A percentile compares a stretch with the other conserved stretches of the same genome.
Evolutionary conservation across 2,888 invertebrate genomes (phyloP).

Genomic region (Lepeophtheirus nordmannii): DNA sequence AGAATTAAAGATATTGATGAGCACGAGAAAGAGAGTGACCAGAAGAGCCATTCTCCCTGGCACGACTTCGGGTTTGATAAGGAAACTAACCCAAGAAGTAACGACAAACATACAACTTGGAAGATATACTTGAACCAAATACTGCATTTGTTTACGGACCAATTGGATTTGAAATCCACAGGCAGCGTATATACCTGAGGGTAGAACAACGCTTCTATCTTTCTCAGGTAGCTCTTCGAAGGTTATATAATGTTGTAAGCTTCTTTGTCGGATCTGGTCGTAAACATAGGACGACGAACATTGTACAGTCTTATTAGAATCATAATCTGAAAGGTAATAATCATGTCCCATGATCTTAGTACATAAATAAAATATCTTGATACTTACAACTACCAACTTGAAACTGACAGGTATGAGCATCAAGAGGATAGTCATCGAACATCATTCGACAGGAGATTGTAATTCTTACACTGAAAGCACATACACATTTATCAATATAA

Average conservation of each 20-base stretch:
- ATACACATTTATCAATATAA: too few species aligned
- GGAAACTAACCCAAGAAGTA: slow-evolving; percentile 22
- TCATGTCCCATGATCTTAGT: background rate
- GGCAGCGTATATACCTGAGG: slow-evolving; percentile 22
- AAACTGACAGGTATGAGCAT: slow-evolving; percentile 25
- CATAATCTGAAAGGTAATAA: slow-evolving; percentile 22
- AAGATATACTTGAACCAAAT: slow-evolving; percentile 24
- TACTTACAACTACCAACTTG: slow-evolving; percentile 25
- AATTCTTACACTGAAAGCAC: slow-evolving; percentile 23
- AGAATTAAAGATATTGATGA: slow-evolving; percentile 24
- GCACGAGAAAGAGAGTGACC: slow-evolving; percentile 23
- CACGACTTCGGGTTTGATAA: slow-evolving; percentile 25
- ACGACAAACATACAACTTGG: slow-evolving; percentile 24
- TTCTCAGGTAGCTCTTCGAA: slow-evolving; percentile 18
- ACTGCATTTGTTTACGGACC: slow-evolving; percentile 23
- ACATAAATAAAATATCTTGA: too few species aligned
- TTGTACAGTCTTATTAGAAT: slow-evolving; percentile 21
- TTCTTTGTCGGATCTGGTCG: slow-evolving; percentile 16
- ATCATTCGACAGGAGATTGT: slow-evolving; percentile 25
- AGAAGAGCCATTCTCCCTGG: slow-evolving; percentile 24
- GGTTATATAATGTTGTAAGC: slow-evolving; percentile 21
- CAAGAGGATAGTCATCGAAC: slow-evolving; percentile 25
- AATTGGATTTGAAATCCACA: slow-evolving; percentile 24
- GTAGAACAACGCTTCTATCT: slow-evolving; percentile 15
- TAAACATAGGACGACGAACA: slow-evolving; percentile 19